Percentiles rank a stretch among this genome's conserved stretches.
phyloP scores from a whole-genome alignment of 2,797 vertebrate species.

The Novumbra hubbsi region DNA sequence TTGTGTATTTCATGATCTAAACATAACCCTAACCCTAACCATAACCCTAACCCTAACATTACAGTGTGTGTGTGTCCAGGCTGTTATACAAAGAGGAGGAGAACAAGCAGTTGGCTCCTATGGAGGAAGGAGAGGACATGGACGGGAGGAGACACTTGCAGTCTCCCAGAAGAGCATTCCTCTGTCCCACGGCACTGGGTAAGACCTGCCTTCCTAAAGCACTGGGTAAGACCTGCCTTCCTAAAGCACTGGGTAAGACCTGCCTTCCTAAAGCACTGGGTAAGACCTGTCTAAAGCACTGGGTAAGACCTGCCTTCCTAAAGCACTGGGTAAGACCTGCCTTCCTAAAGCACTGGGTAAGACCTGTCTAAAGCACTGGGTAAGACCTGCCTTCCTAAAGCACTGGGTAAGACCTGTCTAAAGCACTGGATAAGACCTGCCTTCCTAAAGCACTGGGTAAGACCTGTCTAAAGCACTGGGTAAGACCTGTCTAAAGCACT shows the following conservation, averaged over 20 bases:
- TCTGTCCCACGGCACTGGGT: slow-evolving; percentile 91
- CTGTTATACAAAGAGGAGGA: slow-evolving; percentile 90
- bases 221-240: slow-evolving; percentile 51
- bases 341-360: slow-evolving; percentile 1
- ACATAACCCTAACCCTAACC: too few species aligned
- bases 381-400: slow-evolving; percentile 76
- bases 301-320: slow-evolving; percentile 76
- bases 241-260: slow-evolving; percentile 83
- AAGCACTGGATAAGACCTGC: too few species aligned
- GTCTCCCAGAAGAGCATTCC: slow-evolving; percentile 88
- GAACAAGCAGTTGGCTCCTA: slow-evolving; percentile 87
- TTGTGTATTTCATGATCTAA: neutral
- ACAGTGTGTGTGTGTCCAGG: slow-evolving; percentile 64
- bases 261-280: neutral
- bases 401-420: slow-evolving; percentile 75
- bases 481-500: too few species aligned
- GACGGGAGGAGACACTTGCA: slow-evolving; percentile 75
- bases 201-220: slow-evolving; percentile 30
- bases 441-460: slow-evolving; percentile 88
- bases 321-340: slow-evolving; percentile 79
- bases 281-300: too few species aligned
- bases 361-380: too few species aligned
- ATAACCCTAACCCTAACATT: too few species aligned
- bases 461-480: neutral
- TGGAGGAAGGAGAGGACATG: slow-evolving; percentile 74